Evolutionary conservation across 2,113 vertebrate species (phyloP).

Genomic region (Engystomops pustulosus): DNA sequence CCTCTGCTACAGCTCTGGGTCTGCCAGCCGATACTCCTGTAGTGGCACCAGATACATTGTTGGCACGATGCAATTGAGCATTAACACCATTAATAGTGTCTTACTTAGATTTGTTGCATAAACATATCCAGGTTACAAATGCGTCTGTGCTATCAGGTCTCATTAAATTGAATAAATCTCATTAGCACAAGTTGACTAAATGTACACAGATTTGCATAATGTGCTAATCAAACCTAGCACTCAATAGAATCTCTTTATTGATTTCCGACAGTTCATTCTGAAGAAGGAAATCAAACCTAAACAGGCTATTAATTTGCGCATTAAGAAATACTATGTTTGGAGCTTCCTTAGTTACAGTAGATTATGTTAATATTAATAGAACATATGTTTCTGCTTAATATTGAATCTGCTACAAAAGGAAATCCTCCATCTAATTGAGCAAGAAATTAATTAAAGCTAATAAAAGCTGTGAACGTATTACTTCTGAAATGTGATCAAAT

Average conservation of each 20-base stretch:
- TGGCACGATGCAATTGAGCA: neutral
- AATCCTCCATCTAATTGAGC: conserved; percentile 30
- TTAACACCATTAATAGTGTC: neutral
- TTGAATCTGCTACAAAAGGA: conserved; percentile 34
- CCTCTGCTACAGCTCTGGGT: neutral
- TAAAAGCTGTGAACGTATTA: conserved; percentile 15
- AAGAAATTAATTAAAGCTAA: conserved; percentile 33
- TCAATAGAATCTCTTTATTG: conserved; percentile 39
- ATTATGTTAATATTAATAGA: conserved; percentile 40
- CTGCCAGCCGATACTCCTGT: neutral
- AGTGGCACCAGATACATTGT: neutral
- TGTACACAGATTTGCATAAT: conserved; percentile 31
- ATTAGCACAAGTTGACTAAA: conserved; percentile 41
- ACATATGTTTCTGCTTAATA: conserved; percentile 44
- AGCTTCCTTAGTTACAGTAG: neutral
- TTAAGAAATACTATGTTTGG: conserved; percentile 34
- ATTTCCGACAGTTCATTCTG: conserved; percentile 28
- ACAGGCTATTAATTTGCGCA: conserved; percentile 37
- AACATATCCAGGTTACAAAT: neutral
- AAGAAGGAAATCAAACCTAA: conserved; percentile 39
- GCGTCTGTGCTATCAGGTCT: conserved; percentile 20
- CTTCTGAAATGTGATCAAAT: neutral
- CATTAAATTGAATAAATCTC: conserved; percentile 24
- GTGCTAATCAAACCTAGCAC: conserved; percentile 18
- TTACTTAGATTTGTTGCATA: conserved; percentile 9